Evolutionary conservation across 1,140 invertebrate species (phyloP), one percentile per base, ranked within the genome.

Genomic region (Anoplophora glabripennis): DNA sequence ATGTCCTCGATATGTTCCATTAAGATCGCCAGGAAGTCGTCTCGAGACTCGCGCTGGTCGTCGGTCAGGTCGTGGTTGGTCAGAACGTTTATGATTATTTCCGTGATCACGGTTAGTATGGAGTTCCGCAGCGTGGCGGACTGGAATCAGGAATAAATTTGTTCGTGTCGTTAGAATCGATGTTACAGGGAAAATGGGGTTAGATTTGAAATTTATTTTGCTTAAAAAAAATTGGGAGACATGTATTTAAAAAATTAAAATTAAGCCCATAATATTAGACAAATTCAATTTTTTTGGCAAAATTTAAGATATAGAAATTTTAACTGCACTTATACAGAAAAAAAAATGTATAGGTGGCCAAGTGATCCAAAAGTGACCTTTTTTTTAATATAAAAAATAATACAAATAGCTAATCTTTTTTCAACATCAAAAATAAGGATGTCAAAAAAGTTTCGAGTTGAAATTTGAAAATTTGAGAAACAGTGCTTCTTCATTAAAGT

Each of bases 1-100:
- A 76, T 66, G 76, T 92, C 89, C 58, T 83, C 77, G 40, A 89
- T 81, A 71, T 90, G 88, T 33, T 89, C 84, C 69, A 84, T 76
- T 7, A 89, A 72, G 56, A 76, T 70, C 34, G 81, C 78, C 1
- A 88, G 69, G 53, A 86, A 81, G 54, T 81, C 77, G 63, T 86
- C 79, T 21, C 84, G 73, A 35, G 72, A 69, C 21, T 78, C 69
- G 61, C 75, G 77, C 38, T 80, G 73, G 51, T 84, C 82, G 7
- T 80, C 74, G 21, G 78, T 79, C 18, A 89, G 70, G 59, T 82
- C 69, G 47, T 85, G 84, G 64, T 79, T 78, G 40, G 79, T 83
- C 1, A 89, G 75, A 21, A 80, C 75, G 38, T 79, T 78, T 7
- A 83, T 64, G 1, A 89, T 69, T 7, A 91, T 79, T 65, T 84